Evolutionary conservation across 2,113 vertebrate genomes (phyloP).

Genomic region (Noturus placidus): DNA sequence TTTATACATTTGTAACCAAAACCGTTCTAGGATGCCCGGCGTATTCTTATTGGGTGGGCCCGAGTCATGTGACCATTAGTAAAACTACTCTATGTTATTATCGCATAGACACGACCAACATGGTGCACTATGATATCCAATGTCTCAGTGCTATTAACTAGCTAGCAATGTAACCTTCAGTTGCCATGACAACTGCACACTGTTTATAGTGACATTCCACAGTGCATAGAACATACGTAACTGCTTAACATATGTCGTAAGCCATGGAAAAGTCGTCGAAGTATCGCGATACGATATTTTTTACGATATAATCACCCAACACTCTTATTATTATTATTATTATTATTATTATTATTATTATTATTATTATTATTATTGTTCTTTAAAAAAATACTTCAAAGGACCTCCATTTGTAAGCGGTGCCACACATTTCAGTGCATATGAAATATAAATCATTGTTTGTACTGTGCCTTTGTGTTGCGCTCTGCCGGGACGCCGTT

Average conservation of each 20-base stretch:
- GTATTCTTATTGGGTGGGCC: too few relatives aligned
- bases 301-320: too few relatives aligned
- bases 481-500: slow-evolving; percentile 73
- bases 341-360: too few relatives aligned
- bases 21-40: too few relatives aligned
- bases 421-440: slow-evolving; percentile 78
- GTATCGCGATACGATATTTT: too few relatives aligned
- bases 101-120: too few relatives aligned
- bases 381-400: slow-evolving; percentile 91
- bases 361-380: too few relatives aligned
- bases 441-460: slow-evolving; percentile 93
- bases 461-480: slow-evolving; percentile 85
- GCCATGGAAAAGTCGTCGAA: background rate
- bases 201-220: background rate
- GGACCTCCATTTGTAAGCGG: slow-evolving; percentile 86
- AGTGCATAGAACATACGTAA: background rate
- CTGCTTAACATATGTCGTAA: too few relatives aligned
- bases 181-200: background rate
- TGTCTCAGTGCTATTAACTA: background rate
- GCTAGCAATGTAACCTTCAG: background rate
- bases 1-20: too few relatives aligned
- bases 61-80: too few relatives aligned
- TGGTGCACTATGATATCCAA: background rate
- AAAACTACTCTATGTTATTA: too few relatives aligned
- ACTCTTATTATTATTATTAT: too few relatives aligned